These are phyloP conservation scores for Halictus rubicundus DNA, from an alignment of 1,140 invertebrate species.

Conservation along the genomic window DNA sequence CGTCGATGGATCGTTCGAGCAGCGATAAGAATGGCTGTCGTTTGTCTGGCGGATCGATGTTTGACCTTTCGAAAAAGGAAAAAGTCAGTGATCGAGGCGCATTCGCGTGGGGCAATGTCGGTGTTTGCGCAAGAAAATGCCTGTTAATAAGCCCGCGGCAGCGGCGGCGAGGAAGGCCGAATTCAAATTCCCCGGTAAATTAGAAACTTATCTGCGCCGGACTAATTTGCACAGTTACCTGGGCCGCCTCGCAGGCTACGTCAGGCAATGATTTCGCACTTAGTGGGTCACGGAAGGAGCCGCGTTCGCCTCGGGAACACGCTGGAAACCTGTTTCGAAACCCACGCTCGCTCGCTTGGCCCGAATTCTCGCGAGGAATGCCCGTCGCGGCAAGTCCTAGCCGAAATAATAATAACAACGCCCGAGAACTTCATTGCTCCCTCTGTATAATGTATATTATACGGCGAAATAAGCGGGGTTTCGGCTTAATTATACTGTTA, in stretches of 20 bases:
- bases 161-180: too few species aligned
- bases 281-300: too few species aligned
- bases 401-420: too few species aligned
- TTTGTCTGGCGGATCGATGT: not conserved
- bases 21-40: not conserved
- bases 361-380: not conserved
- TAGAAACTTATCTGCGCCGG: not conserved
- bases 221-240: not conserved
- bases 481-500: too few species aligned
- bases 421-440: too few species aligned
- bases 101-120: too few species aligned
- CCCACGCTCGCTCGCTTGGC: not conserved
- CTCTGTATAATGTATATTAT: too few species aligned
- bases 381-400: not conserved
- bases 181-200: not conserved
- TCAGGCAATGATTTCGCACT: not conserved
- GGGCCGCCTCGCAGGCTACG: accelerated
- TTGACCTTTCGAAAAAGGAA: too few species aligned
- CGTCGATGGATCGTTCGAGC: not conserved
- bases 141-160: not conserved
- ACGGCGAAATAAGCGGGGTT: too few species aligned
- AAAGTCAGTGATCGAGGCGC: too few species aligned
- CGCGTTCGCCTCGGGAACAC: not conserved
- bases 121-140: not conserved
- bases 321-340: not conserved